phyloP scores from a whole-genome alignment of 2,113 vertebrate genomes.

The Tupaia chinensis region DNA sequence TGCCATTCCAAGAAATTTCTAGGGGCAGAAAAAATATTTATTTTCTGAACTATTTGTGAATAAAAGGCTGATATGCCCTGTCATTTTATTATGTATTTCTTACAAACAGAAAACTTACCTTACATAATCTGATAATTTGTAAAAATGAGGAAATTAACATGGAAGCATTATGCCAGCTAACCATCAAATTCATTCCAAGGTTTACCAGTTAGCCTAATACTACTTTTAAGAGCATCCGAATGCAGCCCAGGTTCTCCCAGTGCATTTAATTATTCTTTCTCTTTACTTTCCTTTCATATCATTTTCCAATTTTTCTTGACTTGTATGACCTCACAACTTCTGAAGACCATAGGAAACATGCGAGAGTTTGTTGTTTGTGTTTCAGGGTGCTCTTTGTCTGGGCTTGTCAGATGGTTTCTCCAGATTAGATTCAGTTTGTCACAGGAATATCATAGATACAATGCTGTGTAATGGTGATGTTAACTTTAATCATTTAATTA shows the following conservation, averaged over 20 bases:
- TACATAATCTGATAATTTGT: neutral
- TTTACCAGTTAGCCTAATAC: neutral
- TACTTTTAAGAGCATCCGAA: neutral
- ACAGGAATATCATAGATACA: neutral
- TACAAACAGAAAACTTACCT: neutral
- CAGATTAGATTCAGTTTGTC: neutral
- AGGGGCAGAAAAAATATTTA: neutral
- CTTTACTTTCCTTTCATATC: neutral
- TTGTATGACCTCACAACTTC: neutral
- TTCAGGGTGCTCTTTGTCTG: neutral
- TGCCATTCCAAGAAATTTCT: neutral
- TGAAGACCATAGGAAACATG: neutral
- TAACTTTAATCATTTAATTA: neutral
- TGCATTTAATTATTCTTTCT: neutral
- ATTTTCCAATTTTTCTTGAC: neutral
- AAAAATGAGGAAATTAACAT: neutral
- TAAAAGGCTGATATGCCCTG: neutral
- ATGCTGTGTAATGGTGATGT: neutral
- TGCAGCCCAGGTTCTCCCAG: rapidly evolving
- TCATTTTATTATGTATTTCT: neutral
- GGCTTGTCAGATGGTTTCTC: neutral
- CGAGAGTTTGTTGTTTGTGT: neutral
- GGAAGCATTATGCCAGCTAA: neutral
- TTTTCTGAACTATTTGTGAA: neutral
- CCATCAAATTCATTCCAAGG: neutral